phyloP scores from a whole-genome alignment of 2,797 vertebrate species.

The Alectoris magna region DNA sequence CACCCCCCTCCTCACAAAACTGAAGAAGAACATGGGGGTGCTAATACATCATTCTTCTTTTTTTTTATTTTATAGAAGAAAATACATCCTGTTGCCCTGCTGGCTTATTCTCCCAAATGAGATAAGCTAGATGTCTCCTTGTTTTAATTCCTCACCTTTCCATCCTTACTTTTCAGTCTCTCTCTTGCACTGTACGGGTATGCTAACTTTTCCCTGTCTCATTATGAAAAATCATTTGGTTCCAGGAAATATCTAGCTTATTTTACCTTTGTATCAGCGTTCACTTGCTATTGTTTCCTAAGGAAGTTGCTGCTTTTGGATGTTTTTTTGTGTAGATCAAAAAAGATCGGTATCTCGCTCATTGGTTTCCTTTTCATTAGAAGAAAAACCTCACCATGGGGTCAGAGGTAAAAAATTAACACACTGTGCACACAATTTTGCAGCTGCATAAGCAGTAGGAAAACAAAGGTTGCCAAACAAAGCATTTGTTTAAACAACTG shows the following conservation, averaged over 20 bases:
- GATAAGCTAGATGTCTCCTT: neutral
- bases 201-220: neutral
- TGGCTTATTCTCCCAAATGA: neutral
- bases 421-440: conserved; percentile 61
- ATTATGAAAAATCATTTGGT: conserved; percentile 4
- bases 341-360: conserved; percentile 56
- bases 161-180: neutral
- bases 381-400: neutral
- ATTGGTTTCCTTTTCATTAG: conserved; percentile 1
- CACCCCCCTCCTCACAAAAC: neutral
- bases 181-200: neutral
- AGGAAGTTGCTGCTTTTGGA: conserved; percentile 47
- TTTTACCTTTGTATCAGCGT: conserved; percentile 31
- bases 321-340: conserved; percentile 11
- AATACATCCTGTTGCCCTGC: neutral
- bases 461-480: conserved; percentile 65
- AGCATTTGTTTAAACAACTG: conserved; percentile 57
- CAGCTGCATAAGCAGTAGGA: conserved; percentile 49
- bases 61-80: neutral
- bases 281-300: conserved; percentile 41
- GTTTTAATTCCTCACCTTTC: neutral
- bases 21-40: neutral
- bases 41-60: neutral
- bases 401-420: conserved; percentile 74
- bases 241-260: conserved; percentile 43